Conservation (phyloP, 2,113 vertebrate genomes). For the Gadus macrocephalus region DNA sequence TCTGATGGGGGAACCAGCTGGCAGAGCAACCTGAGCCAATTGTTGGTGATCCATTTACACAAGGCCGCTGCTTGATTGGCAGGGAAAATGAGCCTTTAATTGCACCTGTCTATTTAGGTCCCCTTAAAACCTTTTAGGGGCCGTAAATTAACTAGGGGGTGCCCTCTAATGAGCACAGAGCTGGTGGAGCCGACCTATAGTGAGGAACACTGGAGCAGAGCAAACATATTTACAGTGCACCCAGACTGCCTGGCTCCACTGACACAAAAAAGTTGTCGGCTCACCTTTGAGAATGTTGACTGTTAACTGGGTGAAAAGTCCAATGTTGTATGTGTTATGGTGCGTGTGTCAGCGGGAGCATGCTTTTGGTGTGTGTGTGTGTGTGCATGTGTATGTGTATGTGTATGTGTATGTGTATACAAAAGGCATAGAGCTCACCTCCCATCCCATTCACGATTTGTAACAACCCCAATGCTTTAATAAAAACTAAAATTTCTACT, state of each 20-base stretch:
- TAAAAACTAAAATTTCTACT: not conserved
- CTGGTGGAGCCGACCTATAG: conserved; percentile 8
- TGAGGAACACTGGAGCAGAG: conserved; percentile 25
- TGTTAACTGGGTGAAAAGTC: conserved; percentile 44
- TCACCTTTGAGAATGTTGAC: conserved; percentile 37
- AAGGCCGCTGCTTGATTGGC: conserved; percentile 62
- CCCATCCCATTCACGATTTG: conserved; percentile 43
- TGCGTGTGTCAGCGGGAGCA: not conserved
- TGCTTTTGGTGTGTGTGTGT: conserved; percentile 14
- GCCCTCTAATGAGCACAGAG: conserved; percentile 24
- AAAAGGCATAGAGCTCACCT: conserved; percentile 49
- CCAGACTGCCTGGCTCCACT: conserved; percentile 49
- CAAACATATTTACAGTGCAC: conserved; percentile 50
- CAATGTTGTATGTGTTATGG: conserved; percentile 37
- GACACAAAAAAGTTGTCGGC: conserved; percentile 35
- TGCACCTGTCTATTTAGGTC: conserved; percentile 55
- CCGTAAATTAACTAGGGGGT: conserved; percentile 44
- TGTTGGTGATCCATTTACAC: conserved; percentile 60
- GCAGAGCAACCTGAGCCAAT: conserved; percentile 54
- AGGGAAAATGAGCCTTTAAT: conserved; percentile 63
- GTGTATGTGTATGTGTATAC: conserved; percentile 13
- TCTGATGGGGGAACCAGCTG: conserved; percentile 62
- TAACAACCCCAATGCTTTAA: conserved; percentile 42
- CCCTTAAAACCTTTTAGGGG: conserved; percentile 39
- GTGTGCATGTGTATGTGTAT: conserved; percentile 18